Conservation (phyloP, 2,888 invertebrate species). For the Ochropacha duplaris region DNA sequence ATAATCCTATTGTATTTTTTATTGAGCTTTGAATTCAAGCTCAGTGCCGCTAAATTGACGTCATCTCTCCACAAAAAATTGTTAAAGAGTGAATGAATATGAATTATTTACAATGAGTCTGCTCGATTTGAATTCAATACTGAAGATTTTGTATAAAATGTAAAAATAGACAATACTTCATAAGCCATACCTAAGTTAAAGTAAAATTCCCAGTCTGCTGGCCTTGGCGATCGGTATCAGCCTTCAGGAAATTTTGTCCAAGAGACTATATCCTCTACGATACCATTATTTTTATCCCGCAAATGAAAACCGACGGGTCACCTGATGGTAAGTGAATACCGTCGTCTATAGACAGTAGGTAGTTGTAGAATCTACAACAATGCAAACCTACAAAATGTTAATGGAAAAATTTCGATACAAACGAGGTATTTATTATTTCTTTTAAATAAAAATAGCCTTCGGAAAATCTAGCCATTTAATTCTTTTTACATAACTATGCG, state of each 20-base stretch:
- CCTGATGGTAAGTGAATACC: too few relatives aligned
- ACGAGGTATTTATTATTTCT: too few relatives aligned
- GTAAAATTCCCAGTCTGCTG: too few relatives aligned
- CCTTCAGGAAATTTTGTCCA: too few relatives aligned
- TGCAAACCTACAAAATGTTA: not conserved
- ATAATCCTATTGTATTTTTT: slow-evolving; percentile 80
- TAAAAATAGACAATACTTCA: not conserved
- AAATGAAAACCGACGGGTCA: too few relatives aligned
- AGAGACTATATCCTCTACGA: too few relatives aligned
- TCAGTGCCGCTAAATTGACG: slow-evolving; percentile 69
- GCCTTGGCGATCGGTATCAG: too few relatives aligned
- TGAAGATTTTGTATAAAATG: not conserved
- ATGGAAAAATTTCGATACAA: not conserved
- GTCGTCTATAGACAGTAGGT: too few relatives aligned
- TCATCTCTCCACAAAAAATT: slow-evolving; percentile 56
- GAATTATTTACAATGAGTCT: slow-evolving; percentile 59
- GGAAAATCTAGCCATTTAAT: too few relatives aligned
- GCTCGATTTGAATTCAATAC: slow-evolving; percentile 1
- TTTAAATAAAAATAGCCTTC: too few relatives aligned
- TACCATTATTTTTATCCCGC: too few relatives aligned
- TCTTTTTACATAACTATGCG: not conserved
- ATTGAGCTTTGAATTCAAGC: slow-evolving; percentile 55
- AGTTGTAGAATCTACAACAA: too few relatives aligned
- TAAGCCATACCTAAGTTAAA: not conserved
- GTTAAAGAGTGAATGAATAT: slow-evolving; percentile 48